phyloP scores from a whole-genome alignment of 2,113 vertebrate species.

The Leucopsar rothschildi region DNA sequence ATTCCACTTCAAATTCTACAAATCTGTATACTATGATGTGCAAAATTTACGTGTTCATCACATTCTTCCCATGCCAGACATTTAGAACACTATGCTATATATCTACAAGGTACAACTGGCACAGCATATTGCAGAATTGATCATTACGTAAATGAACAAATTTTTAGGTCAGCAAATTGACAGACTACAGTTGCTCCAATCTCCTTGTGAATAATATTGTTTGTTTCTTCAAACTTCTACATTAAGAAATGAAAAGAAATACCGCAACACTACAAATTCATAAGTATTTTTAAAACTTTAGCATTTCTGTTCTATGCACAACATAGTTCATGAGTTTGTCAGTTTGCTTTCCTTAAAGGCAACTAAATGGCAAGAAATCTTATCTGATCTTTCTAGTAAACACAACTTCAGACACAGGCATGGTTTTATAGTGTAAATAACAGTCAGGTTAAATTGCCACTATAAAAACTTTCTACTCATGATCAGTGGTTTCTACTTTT shows the following conservation, averaged over 20 bases:
- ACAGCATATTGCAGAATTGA: neutral
- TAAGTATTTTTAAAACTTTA: neutral
- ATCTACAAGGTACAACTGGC: neutral
- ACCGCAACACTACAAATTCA: neutral
- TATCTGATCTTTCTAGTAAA: conserved; percentile 5
- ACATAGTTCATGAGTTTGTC: neutral
- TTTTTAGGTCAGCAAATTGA: neutral
- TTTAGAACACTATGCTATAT: neutral
- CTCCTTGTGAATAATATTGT: neutral
- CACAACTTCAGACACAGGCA: neutral
- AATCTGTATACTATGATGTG: neutral
- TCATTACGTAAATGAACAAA: neutral
- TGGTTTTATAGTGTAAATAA: conserved; percentile 37
- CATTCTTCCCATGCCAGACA: neutral
- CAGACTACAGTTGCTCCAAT: neutral
- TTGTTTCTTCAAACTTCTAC: neutral
- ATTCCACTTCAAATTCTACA: neutral
- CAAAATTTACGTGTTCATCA: neutral
- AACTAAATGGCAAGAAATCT: neutral
- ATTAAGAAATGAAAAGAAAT: neutral
- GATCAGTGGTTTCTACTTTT: conserved; percentile 11
- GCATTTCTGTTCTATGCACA: neutral
- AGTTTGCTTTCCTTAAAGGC: conserved; percentile 14
- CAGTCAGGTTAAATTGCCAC: conserved; percentile 40
- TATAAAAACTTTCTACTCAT: conserved; percentile 1